Conservation (phyloP, 2,797 vertebrate genomes). For the Cetoscarus ocellatus region DNA sequence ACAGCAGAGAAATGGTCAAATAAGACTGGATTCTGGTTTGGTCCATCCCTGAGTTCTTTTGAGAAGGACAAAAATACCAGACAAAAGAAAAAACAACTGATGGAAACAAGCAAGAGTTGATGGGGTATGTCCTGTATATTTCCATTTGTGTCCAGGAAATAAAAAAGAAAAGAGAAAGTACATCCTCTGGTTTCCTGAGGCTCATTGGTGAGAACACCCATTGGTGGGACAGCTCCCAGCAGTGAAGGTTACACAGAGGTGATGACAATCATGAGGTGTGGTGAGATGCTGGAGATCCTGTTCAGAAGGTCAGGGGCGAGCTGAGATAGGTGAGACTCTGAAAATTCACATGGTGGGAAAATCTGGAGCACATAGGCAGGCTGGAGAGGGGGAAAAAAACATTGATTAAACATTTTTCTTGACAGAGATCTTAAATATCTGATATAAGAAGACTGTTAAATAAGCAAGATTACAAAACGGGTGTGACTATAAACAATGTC, state of each 20-base stretch:
- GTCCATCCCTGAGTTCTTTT: constrained; percentile 81
- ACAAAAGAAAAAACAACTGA: constrained; percentile 50
- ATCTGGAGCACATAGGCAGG: constrained; percentile 99
- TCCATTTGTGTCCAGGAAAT: constrained; percentile 58
- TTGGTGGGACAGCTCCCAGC: constrained; percentile 40
- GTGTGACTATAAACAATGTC: constrained; percentile 7
- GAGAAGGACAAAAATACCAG: constrained; percentile 82
- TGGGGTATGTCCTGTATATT: constrained; percentile 60
- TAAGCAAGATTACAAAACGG: background rate
- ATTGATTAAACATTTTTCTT: background rate
- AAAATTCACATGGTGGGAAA: constrained; percentile 98
- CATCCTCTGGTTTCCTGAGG: constrained; percentile 81
- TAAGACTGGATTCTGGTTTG: constrained; percentile 83
- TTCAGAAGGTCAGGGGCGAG: constrained; percentile 97
- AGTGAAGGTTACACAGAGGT: constrained; percentile 91
- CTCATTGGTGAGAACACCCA: constrained; percentile 61
- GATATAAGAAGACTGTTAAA: background rate
- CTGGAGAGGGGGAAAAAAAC: constrained; percentile 70
- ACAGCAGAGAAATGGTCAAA: constrained; percentile 86
- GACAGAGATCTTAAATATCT: background rate
- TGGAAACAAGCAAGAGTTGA: constrained; percentile 32
- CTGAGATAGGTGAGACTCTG: constrained; percentile 96
- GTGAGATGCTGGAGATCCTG: constrained; percentile 98
- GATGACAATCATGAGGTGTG: constrained; percentile 99
- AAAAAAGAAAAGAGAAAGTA: constrained; percentile 12